A percentile compares a stretch with the other conserved stretches of the same genome.
phyloP scores from a whole-genome alignment of 2,797 vertebrate species.

The Steatocranus sp. region DNA sequence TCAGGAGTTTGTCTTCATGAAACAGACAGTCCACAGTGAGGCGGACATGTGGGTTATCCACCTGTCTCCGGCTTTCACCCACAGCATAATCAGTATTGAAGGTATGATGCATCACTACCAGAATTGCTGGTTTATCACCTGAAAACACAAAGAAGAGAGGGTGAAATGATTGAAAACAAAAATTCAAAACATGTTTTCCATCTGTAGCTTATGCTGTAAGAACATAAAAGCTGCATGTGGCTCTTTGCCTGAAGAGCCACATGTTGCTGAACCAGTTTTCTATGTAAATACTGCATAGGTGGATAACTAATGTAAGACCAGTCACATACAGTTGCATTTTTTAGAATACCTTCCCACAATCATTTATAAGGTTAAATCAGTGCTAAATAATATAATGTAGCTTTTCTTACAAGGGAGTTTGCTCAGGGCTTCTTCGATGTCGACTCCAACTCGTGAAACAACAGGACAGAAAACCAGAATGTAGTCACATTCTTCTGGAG shows the following conservation, averaged over 20 bases:
- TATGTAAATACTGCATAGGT: background rate
- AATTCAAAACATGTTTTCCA: background rate
- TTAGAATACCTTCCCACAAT: background rate
- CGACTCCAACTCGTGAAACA: background rate
- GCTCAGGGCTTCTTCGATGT: background rate
- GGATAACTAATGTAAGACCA: background rate
- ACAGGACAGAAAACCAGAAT: background rate
- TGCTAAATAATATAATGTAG: background rate
- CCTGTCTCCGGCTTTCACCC: background rate
- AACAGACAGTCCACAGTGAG: background rate
- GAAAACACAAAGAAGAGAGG: background rate
- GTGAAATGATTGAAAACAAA: background rate
- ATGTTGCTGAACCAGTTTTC: background rate
- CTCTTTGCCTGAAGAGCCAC: background rate
- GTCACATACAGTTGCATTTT: background rate
- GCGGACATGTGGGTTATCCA: accelerated
- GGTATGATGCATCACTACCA: conserved; percentile 55
- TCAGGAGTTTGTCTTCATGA: background rate
- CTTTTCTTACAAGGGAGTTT: background rate
- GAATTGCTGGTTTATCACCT: background rate
- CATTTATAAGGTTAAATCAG: background rate
- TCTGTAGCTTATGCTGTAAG: background rate
- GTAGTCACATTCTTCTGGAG: background rate
- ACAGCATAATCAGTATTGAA: accelerated
- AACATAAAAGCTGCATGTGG: background rate